phyloP scores from a whole-genome alignment of 2,797 vertebrate species.

The Anabas testudineus region DNA sequence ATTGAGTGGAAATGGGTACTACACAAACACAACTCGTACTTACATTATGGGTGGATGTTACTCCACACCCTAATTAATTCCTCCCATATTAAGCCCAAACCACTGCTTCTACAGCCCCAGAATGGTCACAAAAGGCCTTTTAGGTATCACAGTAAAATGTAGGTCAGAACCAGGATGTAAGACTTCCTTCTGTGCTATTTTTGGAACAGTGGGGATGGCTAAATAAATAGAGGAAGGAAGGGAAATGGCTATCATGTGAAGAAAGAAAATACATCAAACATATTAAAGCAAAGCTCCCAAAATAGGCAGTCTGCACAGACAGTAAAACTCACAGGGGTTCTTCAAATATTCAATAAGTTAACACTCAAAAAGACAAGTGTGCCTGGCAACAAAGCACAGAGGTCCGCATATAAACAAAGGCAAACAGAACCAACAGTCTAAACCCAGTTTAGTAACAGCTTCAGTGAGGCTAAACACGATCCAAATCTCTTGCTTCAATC shows the following conservation, averaged over 20 bases:
- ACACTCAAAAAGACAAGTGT: constrained; percentile 74
- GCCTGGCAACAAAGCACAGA: constrained; percentile 72
- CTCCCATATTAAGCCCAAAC: constrained; percentile 39
- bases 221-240: constrained; percentile 76
- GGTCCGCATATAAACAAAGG: constrained; percentile 64
- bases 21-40: constrained; percentile 39
- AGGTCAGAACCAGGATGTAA: constrained; percentile 64
- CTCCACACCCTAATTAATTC: constrained; percentile 27
- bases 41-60: constrained; percentile 29
- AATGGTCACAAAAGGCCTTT: constrained; percentile 63
- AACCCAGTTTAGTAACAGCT: constrained; percentile 53
- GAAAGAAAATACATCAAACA: constrained; percentile 53
- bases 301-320: constrained; percentile 44
- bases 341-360: constrained; percentile 85
- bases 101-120: constrained; percentile 42
- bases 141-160: constrained; percentile 57
- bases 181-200: constrained; percentile 69
- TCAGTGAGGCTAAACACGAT: constrained; percentile 37
- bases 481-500: constrained; percentile 46
- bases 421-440: constrained; percentile 51
- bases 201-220: constrained; percentile 50
- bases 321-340: constrained; percentile 45
- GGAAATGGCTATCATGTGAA: constrained; percentile 59
- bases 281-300: constrained; percentile 69
- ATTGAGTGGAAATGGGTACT: constrained; percentile 28